Conservation (phyloP, 2,888 invertebrate genomes). For the Aphodius sticticus region DNA sequence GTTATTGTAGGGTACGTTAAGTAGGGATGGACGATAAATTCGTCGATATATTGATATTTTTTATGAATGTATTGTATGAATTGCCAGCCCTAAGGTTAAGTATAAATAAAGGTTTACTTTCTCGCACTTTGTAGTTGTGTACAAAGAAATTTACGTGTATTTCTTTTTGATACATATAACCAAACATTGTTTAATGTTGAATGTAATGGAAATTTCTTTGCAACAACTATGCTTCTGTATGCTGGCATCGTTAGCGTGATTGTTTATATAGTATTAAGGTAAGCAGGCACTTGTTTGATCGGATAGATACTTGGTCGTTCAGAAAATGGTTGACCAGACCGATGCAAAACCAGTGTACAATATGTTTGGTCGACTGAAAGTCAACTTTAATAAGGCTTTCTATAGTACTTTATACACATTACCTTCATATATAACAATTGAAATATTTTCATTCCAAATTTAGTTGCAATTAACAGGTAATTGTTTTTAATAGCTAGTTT, state of each 20-base stretch:
- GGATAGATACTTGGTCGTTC: neutral
- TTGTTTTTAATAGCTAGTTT: neutral
- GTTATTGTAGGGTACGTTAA: neutral
- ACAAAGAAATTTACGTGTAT: neutral
- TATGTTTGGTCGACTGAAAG: neutral
- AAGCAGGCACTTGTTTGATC: neutral
- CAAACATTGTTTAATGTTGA: neutral
- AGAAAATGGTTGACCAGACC: neutral
- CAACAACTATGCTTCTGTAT: neutral
- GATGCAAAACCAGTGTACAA: neutral
- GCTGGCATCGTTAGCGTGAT: neutral
- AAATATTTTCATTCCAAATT: neutral
- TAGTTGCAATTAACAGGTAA: neutral
- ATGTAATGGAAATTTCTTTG: no score
- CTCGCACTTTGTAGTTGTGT: neutral
- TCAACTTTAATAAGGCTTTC: neutral
- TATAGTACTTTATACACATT: neutral
- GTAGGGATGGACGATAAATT: neutral
- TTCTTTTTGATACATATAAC: neutral
- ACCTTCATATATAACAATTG: neutral
- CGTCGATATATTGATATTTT: neutral
- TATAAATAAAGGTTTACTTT: neutral
- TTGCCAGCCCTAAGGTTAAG: neutral
- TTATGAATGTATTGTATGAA: no score
- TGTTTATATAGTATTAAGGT: neutral